Evolutionary conservation across 2,888 invertebrate genomes (phyloP), one percentile per base, ranked within the genome.

Genomic region (Ecliptopera silaceata): DNA sequence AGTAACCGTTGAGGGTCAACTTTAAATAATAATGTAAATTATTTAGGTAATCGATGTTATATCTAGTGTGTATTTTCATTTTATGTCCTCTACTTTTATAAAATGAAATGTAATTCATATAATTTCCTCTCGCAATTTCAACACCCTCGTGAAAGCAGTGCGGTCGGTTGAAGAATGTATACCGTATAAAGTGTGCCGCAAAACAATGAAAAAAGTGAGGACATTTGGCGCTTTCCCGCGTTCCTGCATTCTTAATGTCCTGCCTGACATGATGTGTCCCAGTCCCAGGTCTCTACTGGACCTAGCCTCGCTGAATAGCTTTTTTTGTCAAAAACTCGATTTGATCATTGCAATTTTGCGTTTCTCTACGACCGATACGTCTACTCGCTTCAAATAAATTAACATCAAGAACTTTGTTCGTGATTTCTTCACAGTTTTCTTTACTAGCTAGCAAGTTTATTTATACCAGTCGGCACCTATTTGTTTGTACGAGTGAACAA

Each of bases 191-290:
- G 43, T 55, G 59, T 22, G 34, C 42, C 42, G 48, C 45, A 65
- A 61, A 63, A 65, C 56, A 52, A 54, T 26, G 45, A 62, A 64
- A 62, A 64, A 54, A 57, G 65, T 61, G 63, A 34, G 64, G 61
- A 63, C 69, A 70, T 70, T 70, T 68, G 69, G 70, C 63, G 54
- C 57, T 64, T 47, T 68, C 67, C 59, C 66, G 64, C 60, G 56
- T 60, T 64, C 57, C 56, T 71, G 66, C 65, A 71, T 70, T 66
- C 61, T 66, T 70, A 62, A 71, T 69, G 57, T 32, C 45, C 44
- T 54, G 31, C 45, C 49, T 47, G 59, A 59, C 42, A 22, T 50
- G 10, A 6, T 45, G 34, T 38, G 36, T n/a, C n/a, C n/a, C n/a
- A n/a, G 45, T 31, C 29, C 18, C 18, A 18, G 26, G 29, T 39